A percentile compares a stretch with the other conserved stretches of the same genome.
Evolutionary conservation across 92 coral and sea anemone species (phyloP).

Genomic region (Zoanthus gigantus): DNA sequence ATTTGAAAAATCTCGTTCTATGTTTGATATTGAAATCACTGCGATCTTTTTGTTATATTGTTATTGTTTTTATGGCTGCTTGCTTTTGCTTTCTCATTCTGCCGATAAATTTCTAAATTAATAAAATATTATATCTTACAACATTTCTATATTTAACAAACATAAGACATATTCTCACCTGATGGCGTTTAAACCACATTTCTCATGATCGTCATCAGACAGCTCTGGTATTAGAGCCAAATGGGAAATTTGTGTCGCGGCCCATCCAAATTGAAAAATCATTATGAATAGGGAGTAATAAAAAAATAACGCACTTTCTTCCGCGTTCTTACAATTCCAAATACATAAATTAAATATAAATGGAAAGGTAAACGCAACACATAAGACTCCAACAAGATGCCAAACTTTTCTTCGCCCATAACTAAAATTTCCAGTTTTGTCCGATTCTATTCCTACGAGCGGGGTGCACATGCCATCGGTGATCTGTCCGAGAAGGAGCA

Average conservation of each 20-base stretch:
- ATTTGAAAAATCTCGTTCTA: no score
- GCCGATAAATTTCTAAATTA: no score
- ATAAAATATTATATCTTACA: no score
- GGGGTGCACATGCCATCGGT: conserved; percentile 96
- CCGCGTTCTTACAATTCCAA: conserved; percentile 65
- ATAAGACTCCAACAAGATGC: conserved; percentile 91
- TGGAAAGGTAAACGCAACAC: conserved; percentile 91
- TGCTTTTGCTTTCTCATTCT: no score
- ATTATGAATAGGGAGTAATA: conserved; percentile 90
- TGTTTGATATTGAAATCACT: no score
- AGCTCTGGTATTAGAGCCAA: conserved; percentile 95
- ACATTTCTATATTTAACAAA: no score
- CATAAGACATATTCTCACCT: conserved; percentile 57
- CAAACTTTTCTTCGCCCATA: conserved; percentile 93
- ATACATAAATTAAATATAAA: conserved; percentile 89
- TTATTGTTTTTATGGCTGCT: no score
- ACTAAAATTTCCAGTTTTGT: conserved; percentile 79
- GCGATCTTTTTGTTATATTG: no score
- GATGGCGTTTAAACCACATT: conserved; percentile 84
- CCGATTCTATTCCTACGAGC: conserved; percentile 96
- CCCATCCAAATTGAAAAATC: conserved; percentile 99
- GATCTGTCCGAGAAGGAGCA: conserved; percentile 88
- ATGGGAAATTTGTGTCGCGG: conserved; percentile 97
- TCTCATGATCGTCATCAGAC: conserved; percentile 77
- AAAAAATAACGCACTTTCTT: conserved; percentile 69